These are phyloP conservation scores for Lasioglossum leucozonium DNA, from an alignment of 2,888 invertebrate genomes.

Conservation along the genomic window DNA sequence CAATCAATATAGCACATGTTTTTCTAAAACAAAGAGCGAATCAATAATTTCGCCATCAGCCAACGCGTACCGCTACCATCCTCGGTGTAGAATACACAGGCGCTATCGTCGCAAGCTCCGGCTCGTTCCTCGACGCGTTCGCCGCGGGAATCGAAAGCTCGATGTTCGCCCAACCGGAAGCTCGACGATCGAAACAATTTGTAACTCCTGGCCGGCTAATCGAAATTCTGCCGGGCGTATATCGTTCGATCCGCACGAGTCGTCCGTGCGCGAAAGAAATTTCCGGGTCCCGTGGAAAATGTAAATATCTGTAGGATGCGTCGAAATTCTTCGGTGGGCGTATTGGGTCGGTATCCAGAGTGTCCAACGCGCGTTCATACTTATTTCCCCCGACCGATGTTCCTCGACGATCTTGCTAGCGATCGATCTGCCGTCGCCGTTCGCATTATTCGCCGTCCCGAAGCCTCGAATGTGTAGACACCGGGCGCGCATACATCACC, in stretches of 20 bases:
- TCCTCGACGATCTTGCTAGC: conserved; percentile 7
- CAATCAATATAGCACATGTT: too few species aligned
- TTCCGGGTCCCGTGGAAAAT: background rate
- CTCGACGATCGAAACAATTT: conserved; percentile 13
- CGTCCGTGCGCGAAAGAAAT: conserved; percentile 30
- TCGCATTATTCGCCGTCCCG: background rate
- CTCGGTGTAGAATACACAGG: background rate
- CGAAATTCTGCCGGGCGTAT: conserved; percentile 17
- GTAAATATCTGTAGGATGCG: conserved; percentile 19
- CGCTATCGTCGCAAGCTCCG: background rate
- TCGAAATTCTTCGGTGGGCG: background rate
- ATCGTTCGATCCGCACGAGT: conserved; percentile 20
- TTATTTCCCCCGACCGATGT: conserved; percentile 7
- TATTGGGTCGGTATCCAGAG: background rate
- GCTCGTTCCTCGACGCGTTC: background rate
- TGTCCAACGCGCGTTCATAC: conserved; percentile 25
- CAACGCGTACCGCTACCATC: too few species aligned
- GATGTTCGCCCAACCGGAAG: conserved; percentile 4
- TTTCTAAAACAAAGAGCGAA: too few species aligned
- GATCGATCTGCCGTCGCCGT: conserved; percentile 15
- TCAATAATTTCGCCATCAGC: too few species aligned
- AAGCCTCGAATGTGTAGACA: background rate
- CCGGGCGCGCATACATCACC: conserved; percentile 24
- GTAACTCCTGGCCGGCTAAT: conserved; percentile 14
- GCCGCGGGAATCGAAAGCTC: background rate